phyloP scores from a whole-genome alignment of 2,113 vertebrate species.

The Pithys albifrons region DNA sequence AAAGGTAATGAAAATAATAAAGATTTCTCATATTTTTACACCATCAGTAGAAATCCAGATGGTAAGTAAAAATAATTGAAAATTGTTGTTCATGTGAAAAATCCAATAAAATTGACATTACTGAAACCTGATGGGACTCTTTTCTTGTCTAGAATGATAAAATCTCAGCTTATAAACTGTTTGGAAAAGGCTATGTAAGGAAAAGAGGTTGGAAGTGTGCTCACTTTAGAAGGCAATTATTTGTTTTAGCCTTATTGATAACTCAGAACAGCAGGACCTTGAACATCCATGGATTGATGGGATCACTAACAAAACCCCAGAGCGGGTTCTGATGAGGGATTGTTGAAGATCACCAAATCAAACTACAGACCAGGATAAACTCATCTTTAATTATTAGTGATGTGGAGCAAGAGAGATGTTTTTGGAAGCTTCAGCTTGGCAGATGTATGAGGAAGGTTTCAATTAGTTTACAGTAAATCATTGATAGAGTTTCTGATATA shows the following conservation, averaged over 20 bases:
- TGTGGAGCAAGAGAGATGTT: not conserved
- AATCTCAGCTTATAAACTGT: not conserved
- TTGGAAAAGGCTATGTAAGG: not conserved
- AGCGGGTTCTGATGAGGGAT: fast-evolving
- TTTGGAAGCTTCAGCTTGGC: not conserved
- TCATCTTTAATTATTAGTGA: not conserved
- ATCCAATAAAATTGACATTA: not conserved
- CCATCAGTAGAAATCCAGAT: not conserved
- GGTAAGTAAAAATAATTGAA: not conserved
- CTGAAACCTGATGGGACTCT: not conserved
- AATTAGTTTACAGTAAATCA: not conserved
- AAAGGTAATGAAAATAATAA: not conserved
- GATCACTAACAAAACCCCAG: not conserved
- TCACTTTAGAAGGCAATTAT: not conserved
- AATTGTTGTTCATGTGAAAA: not conserved
- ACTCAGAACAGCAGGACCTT: constrained; percentile 1
- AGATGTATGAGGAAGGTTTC: not conserved
- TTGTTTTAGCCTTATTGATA: not conserved
- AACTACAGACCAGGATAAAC: not conserved
- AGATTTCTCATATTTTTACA: not conserved
- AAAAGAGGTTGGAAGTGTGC: not conserved
- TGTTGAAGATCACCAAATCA: not conserved
- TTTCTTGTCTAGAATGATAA: not conserved
- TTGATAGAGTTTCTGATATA: not conserved
- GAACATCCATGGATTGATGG: not conserved